These are phyloP conservation scores for Diabrotica virgifera DNA, from an alignment of 1,140 invertebrate genomes.

Conservation along the genomic window DNA sequence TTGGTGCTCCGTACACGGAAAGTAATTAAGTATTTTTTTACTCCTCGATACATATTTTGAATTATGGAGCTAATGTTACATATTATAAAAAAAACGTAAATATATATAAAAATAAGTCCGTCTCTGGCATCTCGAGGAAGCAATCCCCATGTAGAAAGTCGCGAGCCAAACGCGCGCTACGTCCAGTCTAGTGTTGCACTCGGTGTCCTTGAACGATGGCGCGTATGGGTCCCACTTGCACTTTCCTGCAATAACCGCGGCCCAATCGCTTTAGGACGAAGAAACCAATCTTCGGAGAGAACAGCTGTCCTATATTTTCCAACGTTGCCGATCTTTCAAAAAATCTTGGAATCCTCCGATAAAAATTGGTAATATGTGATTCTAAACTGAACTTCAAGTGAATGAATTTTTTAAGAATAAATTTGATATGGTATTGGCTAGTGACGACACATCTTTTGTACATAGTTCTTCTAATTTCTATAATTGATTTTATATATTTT, in stretches of 20 bases:
- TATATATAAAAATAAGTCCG: not conserved
- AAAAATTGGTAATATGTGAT: too few relatives aligned
- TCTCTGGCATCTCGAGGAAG: not conserved
- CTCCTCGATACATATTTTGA: too few relatives aligned
- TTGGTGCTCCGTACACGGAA: too few relatives aligned
- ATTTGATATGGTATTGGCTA: too few relatives aligned
- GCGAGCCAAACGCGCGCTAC: conserved; percentile 41
- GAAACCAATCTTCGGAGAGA: not conserved
- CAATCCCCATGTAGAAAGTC: conserved; percentile 22
- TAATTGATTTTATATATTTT: too few relatives aligned
- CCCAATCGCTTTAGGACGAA: not conserved
- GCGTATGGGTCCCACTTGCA: conserved; percentile 43
- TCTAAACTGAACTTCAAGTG: too few relatives aligned
- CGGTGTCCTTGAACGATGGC: conserved; percentile 46
- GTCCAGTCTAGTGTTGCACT: conserved; percentile 38
- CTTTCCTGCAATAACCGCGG: conserved; percentile 39
- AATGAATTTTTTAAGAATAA: too few relatives aligned
- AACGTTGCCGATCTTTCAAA: not conserved
- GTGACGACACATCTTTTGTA: too few relatives aligned
- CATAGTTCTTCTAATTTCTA: too few relatives aligned
- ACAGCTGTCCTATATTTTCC: conserved; percentile 6
- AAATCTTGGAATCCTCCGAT: not conserved
- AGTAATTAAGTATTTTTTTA: too few relatives aligned
- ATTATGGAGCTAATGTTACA: too few relatives aligned
- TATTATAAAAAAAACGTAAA: too few relatives aligned